Base-by-base conservation (phyloP, 2,888 invertebrate species). In the Perdita meconis region DNA sequence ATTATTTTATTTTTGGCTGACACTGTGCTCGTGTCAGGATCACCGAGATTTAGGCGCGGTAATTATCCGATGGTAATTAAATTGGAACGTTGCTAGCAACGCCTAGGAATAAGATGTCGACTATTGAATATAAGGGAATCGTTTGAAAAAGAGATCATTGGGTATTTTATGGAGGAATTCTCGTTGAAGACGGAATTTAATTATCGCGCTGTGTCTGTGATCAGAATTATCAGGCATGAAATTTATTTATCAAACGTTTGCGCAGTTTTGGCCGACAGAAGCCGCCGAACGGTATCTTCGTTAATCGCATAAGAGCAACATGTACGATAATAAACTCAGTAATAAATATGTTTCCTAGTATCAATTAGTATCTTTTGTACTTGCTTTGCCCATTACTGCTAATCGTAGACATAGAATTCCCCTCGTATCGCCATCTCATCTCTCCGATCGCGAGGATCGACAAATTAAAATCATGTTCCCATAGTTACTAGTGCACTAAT, bases 291-390 rank as follows among this genome's bases (percentile, higher is more conserved):
- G 80, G 80, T 67, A 50, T 76, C 59, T 73, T 70, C 78, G 73
- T 83, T 82, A 81, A 83, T 81, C 67, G 75, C 83, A 81, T 85
- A 83, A 85, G 85, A 83, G 76, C 81, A 81, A 81, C 82, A 90
- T 90, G 89, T 90, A 90, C 86, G 84, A 87, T 82, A 83, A 87
- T 84, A 83, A 85, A 85, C 82, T 85, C 85, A 70, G 84, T 86
- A 90, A 91, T 91, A 91, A 91, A 90, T 88, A 89, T 83, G 78
- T 89, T 90, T 90, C 90, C 89, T 88, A 89, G 82, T 86, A 89
- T 81, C 80, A 83, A 83, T 80, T 80, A 82, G 83, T 83, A 84
- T 82, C 81, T 86, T 82, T 87, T 82, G 79, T 84, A 84, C 77
- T 87, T 83, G 86, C 82, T 87, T 85, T 38, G 76, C 76, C 83